phyloP scores from a whole-genome alignment of 2,113 vertebrate species.

The Puntigrus tetrazona region DNA sequence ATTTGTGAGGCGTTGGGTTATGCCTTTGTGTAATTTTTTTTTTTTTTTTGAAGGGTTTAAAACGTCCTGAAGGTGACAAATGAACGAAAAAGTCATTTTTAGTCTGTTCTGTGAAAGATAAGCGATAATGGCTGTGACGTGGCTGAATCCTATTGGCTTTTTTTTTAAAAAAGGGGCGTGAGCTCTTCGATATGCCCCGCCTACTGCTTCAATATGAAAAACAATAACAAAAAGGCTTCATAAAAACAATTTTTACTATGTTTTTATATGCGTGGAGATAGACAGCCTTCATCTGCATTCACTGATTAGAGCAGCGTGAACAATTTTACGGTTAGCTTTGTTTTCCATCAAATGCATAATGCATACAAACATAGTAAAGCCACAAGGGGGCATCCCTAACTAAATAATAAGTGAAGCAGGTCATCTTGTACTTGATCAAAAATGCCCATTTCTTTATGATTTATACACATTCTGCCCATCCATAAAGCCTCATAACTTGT shows the following conservation, averaged over 20 bases:
- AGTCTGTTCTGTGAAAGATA: neutral
- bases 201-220: no score
- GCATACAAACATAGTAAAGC: no score
- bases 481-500: neutral
- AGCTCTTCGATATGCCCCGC: no score
- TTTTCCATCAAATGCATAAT: neutral
- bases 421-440: neutral
- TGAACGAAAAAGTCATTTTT: neutral
- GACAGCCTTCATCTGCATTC: neutral
- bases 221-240: no score
- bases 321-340: neutral
- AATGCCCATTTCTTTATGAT: neutral
- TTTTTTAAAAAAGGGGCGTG: no score
- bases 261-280: no score
- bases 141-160: no score
- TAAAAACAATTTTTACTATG: no score
- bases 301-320: neutral
- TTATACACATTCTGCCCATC: neutral
- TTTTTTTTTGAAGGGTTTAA: neutral
- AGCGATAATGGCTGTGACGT: no score
- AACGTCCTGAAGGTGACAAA: neutral
- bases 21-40: no score
- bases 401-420: neutral
- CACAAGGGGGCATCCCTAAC: slow-evolving; percentile 2
- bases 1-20: neutral